phyloP scores from a whole-genome alignment of 1,140 invertebrate genomes.

The Saxidomus purpurata region DNA sequence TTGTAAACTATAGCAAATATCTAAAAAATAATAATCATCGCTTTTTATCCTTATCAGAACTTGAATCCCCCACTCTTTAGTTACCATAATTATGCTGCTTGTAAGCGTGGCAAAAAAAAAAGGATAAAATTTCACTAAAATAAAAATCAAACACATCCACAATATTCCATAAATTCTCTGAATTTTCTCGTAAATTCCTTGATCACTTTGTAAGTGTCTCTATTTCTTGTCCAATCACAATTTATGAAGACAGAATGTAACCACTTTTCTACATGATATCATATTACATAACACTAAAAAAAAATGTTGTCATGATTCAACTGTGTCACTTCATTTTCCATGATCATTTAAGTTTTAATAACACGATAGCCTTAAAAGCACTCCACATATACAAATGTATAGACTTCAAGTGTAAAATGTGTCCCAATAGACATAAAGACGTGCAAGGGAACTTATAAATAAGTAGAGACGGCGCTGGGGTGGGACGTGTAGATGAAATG shows the following conservation, averaged over 20 bases:
- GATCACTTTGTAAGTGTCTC: no score
- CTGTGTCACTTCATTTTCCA: not conserved
- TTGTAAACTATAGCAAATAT: not conserved
- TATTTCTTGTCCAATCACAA: no score
- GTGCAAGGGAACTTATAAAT: not conserved
- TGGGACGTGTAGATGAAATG: conserved; percentile 41
- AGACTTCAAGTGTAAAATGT: not conserved
- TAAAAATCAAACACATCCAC: no score
- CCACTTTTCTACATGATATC: no score
- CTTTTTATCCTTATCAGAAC: not conserved
- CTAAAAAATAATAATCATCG: not conserved
- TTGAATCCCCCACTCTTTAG: no score
- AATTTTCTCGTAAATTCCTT: no score
- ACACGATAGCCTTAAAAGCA: not conserved
- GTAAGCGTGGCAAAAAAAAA: no score
- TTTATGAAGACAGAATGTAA: no score
- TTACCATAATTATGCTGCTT: no score
- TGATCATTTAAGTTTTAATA: not conserved
- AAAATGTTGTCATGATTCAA: not conserved
- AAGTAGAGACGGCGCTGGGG: conserved; percentile 8
- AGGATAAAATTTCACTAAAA: no score
- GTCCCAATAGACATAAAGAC: not conserved
- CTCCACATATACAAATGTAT: not conserved
- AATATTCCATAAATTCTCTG: no score
- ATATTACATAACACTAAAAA: no score